These are phyloP conservation scores for Corythornis vintsioides DNA, from an alignment of 2,113 vertebrate genomes.

Conservation along the genomic window DNA sequence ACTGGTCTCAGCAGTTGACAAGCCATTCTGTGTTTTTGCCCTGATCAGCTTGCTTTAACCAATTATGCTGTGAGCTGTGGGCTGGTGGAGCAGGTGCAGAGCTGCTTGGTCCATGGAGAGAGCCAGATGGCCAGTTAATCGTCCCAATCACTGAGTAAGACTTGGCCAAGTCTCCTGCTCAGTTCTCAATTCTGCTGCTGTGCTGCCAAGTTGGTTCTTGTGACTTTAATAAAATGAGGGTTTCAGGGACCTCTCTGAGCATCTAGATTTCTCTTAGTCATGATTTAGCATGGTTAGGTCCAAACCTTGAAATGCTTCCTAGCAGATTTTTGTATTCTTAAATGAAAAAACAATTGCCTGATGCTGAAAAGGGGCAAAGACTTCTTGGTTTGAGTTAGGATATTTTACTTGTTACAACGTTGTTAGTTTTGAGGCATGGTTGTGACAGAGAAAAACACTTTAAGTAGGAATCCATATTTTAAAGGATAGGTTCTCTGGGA, in stretches of 20 bases:
- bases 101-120: background rate
- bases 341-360: background rate
- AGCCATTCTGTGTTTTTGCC: background rate
- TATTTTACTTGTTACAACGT: background rate
- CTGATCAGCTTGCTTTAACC: background rate
- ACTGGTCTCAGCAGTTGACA: background rate
- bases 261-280: background rate
- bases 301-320: background rate
- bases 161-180: background rate
- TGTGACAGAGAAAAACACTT: background rate
- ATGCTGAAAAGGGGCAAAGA: background rate
- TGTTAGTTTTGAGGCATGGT: accelerated
- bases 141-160: background rate
- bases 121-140: conserved; percentile 39
- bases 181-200: background rate
- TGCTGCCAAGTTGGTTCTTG: background rate
- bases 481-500: background rate
- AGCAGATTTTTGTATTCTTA: background rate
- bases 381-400: background rate
- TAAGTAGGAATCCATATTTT: background rate
- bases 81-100: conserved; percentile 12
- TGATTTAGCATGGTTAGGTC: background rate
- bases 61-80: background rate
- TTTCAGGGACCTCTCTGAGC: background rate
- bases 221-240: background rate